Evolutionary conservation across 2,888 invertebrate genomes (phyloP).

Genomic region (Troides helena): DNA sequence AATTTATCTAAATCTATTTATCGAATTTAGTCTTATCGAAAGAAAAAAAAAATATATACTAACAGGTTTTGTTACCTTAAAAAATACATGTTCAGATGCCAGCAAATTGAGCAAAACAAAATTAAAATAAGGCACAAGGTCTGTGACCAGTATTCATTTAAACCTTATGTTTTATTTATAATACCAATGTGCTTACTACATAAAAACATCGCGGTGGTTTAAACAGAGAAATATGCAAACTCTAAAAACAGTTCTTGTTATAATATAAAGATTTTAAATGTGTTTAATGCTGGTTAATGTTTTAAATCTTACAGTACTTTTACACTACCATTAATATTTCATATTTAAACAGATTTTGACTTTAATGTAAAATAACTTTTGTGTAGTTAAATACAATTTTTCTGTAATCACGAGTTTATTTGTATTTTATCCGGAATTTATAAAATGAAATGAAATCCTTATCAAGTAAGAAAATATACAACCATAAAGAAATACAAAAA

Average conservation of each 20-base stretch:
- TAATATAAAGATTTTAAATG: not conserved
- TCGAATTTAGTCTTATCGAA: constrained; percentile 10
- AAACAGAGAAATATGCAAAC: constrained; percentile 28
- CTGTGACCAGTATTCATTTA: constrained; percentile 54
- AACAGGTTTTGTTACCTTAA: constrained; percentile 13
- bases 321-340: not conserved
- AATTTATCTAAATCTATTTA: constrained; percentile 26
- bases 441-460: constrained; percentile 45
- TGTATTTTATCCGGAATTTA: not conserved
- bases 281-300: not conserved
- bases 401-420: not conserved
- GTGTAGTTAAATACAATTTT: not conserved
- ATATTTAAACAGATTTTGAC: constrained; percentile 4
- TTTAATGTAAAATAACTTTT: not conserved
- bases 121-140: constrained; percentile 72
- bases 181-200: constrained; percentile 34
- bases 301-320: constrained; percentile 9
- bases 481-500: constrained; percentile 69
- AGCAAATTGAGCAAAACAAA: constrained; percentile 67
- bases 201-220: constrained; percentile 50
- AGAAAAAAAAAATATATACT: constrained; percentile 6
- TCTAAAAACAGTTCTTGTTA: constrained; percentile 3
- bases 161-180: constrained; percentile 37
- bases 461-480: constrained; percentile 64
- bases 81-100: constrained; percentile 47